Base-by-base conservation (phyloP, 2,113 vertebrate species). In the Tympanuchus pallidicinctus region DNA sequence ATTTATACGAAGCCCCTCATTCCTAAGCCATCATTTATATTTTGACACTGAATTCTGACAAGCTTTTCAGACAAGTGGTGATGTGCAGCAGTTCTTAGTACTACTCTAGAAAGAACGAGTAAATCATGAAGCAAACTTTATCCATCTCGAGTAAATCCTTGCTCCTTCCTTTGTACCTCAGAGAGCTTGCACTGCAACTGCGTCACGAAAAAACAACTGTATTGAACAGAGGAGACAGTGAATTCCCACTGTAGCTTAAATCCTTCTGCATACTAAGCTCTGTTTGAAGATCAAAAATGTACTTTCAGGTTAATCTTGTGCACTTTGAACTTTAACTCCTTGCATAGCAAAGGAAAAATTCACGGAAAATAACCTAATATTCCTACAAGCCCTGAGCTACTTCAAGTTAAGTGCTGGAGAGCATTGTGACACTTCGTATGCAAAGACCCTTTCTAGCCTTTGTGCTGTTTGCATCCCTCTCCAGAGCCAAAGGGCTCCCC, bases 161-260 rank as follows among this genome's bases (percentile, higher is more conserved):
- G 4, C 69, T 90, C 63, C 40, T 87, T 69, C 40, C 81, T 88
- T 86, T 79, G 45, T 67, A 61, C 43, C 52, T 63, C 36, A 65
- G 71, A 88, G 32, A 86, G 80, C 64, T 66, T 79, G 79, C 32
- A 45, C 45, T 79, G 11, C 2, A 91, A 80, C 34, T n/a, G 52
- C 0, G 0, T 11, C 0, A 0, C 56, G 77, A 92, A 96, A 56
- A 78, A 70, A 76, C 40, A 89, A 76, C 0, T 32, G 73, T 11
- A 83, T 13, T 70, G 59, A 94, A 73, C 43, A 81, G 48, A 80
- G 61, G 66, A 78, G 84, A 40, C 36, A 50, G 38, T 50, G 80
- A 86, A 95, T 91, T 96, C 79, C 65, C 79, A 80, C 30, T 54
- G 57, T 38, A 59, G 52, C 28, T 89, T 78, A 94, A 94, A 88